Percentiles rank a stretch among this genome's conserved stretches.
Evolutionary conservation across 2,797 vertebrate species (phyloP).

Genomic region (Megaceryle alcyon): DNA sequence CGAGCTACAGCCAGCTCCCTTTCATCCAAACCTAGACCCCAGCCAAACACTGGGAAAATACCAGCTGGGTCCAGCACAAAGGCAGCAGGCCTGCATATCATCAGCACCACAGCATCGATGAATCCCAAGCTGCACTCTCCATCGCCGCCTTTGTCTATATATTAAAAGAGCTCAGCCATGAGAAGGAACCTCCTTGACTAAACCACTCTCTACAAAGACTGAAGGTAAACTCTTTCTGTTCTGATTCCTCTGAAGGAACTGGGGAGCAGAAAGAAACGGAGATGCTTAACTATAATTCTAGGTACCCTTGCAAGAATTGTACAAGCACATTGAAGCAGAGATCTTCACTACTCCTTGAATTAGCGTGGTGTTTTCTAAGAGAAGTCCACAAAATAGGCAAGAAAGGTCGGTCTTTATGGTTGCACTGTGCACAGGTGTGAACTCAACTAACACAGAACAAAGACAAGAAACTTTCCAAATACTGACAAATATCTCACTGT

Average conservation of each 20-base stretch:
- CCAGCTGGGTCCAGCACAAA: conserved; percentile 24
- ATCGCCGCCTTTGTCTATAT: neutral
- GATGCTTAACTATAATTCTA: neutral
- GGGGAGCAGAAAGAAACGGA: neutral
- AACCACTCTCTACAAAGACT: neutral
- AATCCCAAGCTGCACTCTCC: neutral
- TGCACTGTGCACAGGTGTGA: neutral
- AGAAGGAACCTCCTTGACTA: neutral
- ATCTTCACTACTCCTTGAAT: neutral
- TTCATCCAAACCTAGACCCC: conserved; percentile 24
- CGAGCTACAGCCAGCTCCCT: conserved; percentile 31
- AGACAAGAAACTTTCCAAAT: neutral
- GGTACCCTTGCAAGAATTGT: neutral
- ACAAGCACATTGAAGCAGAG: neutral
- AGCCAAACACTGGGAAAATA: conserved; percentile 62
- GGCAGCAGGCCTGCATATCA: conserved; percentile 57
- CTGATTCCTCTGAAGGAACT: neutral
- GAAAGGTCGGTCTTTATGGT: neutral
- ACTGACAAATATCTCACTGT: neutral
- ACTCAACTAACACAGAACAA: neutral
- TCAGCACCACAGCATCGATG: neutral
- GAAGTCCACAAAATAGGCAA: neutral
- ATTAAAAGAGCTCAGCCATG: neutral
- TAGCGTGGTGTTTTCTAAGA: neutral
- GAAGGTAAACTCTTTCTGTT: neutral